Percentiles rank a stretch among this genome's conserved stretches.
Conservation (phyloP, 2,113 vertebrate genomes). For the Megalops atlanticus region DNA sequence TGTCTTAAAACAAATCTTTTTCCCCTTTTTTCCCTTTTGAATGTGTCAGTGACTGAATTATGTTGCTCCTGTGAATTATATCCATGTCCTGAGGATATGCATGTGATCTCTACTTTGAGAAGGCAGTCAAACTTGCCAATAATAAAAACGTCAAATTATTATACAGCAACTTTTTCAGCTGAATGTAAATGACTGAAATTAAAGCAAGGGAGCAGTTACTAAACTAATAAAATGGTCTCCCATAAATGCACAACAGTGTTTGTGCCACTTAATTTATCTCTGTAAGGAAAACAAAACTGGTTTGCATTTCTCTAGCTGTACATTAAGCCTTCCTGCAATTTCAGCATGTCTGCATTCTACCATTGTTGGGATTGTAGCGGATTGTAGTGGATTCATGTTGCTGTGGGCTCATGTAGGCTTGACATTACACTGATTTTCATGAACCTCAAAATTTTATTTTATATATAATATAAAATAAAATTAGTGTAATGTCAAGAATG, state of each 20-base stretch:
- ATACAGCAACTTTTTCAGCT: conserved; percentile 40
- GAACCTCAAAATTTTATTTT: too few relatives aligned
- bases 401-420: neutral
- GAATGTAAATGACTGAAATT: conserved; percentile 61
- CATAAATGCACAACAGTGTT: conserved; percentile 41
- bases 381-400: neutral
- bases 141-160: conserved; percentile 56
- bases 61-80: conserved; percentile 52
- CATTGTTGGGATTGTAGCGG: neutral
- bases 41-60: conserved; percentile 47
- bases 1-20: conserved; percentile 47
- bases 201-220: conserved; percentile 45
- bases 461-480: too few relatives aligned
- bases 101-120: conserved; percentile 55
- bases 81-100: conserved; percentile 49
- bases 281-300: neutral
- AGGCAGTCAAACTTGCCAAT: conserved; percentile 46
- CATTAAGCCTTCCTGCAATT: neutral
- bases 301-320: conserved; percentile 23
- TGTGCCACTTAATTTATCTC: conserved; percentile 20
- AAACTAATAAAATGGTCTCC: conserved; percentile 41
- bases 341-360: neutral
- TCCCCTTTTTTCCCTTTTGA: conserved; percentile 29
- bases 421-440: neutral
- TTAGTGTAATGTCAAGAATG: too few relatives aligned